Conservation (phyloP, 2,797 vertebrate species). For the Halcyon smyrnensis region DNA sequence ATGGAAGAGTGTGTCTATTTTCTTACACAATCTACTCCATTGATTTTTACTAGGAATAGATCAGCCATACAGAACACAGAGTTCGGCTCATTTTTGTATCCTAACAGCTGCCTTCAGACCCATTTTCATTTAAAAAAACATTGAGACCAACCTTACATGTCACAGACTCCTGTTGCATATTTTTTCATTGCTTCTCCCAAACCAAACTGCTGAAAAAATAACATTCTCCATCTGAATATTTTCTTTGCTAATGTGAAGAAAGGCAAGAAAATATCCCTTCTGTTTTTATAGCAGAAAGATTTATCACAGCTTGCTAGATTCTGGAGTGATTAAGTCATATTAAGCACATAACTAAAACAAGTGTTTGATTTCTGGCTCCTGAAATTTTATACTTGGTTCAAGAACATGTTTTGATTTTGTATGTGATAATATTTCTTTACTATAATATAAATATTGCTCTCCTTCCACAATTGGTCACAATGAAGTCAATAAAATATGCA, state of each 20-base stretch:
- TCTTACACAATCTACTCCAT: not conserved
- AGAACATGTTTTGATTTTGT: not conserved
- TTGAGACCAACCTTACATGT: not conserved
- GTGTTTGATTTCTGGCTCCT: slow-evolving; percentile 1
- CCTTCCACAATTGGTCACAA: not conserved
- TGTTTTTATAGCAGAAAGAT: slow-evolving; percentile 3
- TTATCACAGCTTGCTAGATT: slow-evolving; percentile 25
- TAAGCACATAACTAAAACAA: slow-evolving; percentile 2
- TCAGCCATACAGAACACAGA: not conserved
- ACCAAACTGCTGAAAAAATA: not conserved
- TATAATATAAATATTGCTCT: slow-evolving; percentile 16
- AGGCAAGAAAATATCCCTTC: not conserved
- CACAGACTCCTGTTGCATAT: not conserved
- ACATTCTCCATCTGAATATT: not conserved
- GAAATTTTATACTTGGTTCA: slow-evolving; percentile 11
- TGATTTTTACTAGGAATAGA: not conserved
- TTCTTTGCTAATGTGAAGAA: not conserved
- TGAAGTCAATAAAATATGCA: slow-evolving; percentile 51
- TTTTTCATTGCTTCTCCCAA: not conserved
- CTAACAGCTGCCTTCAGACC: not conserved
- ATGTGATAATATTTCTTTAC: not conserved
- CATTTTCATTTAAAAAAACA: not conserved
- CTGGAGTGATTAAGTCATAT: not conserved
- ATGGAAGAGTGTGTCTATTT: not conserved
- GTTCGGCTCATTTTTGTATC: not conserved